Conservation (phyloP, 2,797 vertebrate species). For the Cheracebus regulus region DNA sequence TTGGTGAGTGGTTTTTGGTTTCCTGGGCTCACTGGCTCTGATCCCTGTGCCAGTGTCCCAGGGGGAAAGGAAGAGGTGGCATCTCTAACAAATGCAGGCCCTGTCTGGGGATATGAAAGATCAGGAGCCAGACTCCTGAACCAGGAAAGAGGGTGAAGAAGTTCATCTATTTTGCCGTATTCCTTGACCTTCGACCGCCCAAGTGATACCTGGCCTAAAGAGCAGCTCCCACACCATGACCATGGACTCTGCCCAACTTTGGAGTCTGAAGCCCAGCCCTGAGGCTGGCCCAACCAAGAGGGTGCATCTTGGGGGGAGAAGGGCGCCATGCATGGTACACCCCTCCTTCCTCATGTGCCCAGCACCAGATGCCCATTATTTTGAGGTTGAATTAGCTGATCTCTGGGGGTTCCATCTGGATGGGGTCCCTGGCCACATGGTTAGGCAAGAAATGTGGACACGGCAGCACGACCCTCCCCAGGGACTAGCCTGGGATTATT, state of each 20-base stretch:
- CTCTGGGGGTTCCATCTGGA: background rate
- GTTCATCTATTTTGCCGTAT: too few relatives aligned
- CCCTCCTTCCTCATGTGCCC: background rate
- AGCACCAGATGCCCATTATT: background rate
- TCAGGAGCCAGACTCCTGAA: background rate
- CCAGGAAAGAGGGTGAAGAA: background rate
- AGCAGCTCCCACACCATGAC: background rate
- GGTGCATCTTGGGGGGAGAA: background rate
- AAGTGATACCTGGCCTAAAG: background rate
- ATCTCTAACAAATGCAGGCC: background rate
- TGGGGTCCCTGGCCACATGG: background rate
- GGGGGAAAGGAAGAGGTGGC: background rate
- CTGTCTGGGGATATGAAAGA: background rate
- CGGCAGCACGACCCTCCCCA: fast-evolving
- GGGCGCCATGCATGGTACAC: fast-evolving
- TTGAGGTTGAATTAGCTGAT: background rate
- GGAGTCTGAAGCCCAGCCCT: background rate
- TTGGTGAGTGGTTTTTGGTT: fast-evolving
- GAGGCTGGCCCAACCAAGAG: background rate
- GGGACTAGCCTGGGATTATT: background rate
- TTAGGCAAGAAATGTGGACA: background rate
- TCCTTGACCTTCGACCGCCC: background rate
- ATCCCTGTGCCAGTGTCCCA: background rate
- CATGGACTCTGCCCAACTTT: fast-evolving
- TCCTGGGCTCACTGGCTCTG: background rate